A percentile compares a stretch with the other conserved stretches of the same genome.
Evolutionary conservation across 2,797 vertebrate genomes (phyloP).

Genomic region (Diplodus puntazzo): DNA sequence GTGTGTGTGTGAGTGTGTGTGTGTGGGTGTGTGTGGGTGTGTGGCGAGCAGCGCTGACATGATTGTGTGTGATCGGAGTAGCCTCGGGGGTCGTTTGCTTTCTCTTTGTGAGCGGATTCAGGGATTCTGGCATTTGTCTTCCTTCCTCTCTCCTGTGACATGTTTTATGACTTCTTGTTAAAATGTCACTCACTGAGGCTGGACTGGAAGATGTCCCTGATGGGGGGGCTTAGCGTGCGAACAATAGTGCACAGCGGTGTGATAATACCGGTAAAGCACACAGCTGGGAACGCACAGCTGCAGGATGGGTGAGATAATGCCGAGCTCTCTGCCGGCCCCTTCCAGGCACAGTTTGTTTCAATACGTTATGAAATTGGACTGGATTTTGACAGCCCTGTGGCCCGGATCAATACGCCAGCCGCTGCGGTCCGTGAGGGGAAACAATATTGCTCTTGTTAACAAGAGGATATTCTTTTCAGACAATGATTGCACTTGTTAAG

Average conservation of each 20-base stretch:
- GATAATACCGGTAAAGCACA: slow-evolving; percentile 71
- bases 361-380: slow-evolving; percentile 53
- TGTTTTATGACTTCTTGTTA: slow-evolving; percentile 80
- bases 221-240: slow-evolving; percentile 60
- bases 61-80: slow-evolving; percentile 78
- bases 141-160: slow-evolving; percentile 59
- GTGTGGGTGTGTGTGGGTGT: slow-evolving; percentile 13
- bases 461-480: slow-evolving; percentile 33
- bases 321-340: slow-evolving; percentile 37
- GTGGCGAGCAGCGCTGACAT: slow-evolving; percentile 69
- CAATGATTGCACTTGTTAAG: slow-evolving; percentile 56
- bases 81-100: slow-evolving; percentile 62
- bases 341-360: slow-evolving; percentile 67
- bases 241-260: slow-evolving; percentile 63
- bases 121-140: slow-evolving; percentile 69
- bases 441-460: slow-evolving; percentile 66
- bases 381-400: slow-evolving; percentile 59
- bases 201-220: slow-evolving; percentile 63
- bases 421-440: slow-evolving; percentile 40
- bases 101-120: slow-evolving; percentile 60
- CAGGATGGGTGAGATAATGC: slow-evolving; percentile 57
- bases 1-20: slow-evolving; percentile 19
- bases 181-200: slow-evolving; percentile 77
- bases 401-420: slow-evolving; percentile 62
- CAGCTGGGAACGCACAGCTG: slow-evolving; percentile 54